Evolutionary conservation across 2,113 vertebrate species (phyloP).

Genomic region (Oceanites oceanicus): DNA sequence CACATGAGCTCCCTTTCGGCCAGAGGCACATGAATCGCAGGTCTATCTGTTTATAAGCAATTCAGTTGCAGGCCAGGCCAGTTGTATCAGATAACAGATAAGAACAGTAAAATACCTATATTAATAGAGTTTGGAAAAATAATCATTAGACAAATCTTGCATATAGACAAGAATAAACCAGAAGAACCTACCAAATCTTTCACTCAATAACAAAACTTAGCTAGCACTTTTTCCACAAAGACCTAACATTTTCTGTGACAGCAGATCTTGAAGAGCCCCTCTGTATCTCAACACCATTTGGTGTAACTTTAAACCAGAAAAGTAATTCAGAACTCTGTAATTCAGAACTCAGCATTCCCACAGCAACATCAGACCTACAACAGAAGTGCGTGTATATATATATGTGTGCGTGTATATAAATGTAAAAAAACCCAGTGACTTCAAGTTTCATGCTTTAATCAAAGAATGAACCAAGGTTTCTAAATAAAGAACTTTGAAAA

Average conservation of each 20-base stretch:
- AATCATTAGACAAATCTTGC: not conserved
- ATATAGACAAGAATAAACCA: not conserved
- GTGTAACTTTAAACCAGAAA: not conserved
- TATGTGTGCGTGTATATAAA: not conserved
- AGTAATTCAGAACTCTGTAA: no score
- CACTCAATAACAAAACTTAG: not conserved
- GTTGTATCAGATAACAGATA: not conserved
- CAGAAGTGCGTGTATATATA: no score
- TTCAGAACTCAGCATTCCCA: not conserved
- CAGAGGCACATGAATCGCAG: not conserved
- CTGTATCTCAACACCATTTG: not conserved
- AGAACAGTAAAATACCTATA: not conserved
- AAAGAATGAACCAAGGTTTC: not conserved
- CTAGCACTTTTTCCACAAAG: not conserved
- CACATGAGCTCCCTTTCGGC: not conserved
- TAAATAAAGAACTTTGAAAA: not conserved
- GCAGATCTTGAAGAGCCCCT: not conserved
- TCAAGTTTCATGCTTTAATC: not conserved
- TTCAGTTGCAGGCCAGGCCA: not conserved
- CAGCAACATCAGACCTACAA: not conserved
- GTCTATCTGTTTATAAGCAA: not conserved
- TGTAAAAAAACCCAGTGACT: not conserved
- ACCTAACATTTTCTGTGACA: not conserved
- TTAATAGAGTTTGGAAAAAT: not conserved
- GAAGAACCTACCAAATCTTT: not conserved